These are phyloP conservation scores for Lasioglossum malachurum DNA, from an alignment of 2,888 invertebrate species.

Conservation along the genomic window DNA sequence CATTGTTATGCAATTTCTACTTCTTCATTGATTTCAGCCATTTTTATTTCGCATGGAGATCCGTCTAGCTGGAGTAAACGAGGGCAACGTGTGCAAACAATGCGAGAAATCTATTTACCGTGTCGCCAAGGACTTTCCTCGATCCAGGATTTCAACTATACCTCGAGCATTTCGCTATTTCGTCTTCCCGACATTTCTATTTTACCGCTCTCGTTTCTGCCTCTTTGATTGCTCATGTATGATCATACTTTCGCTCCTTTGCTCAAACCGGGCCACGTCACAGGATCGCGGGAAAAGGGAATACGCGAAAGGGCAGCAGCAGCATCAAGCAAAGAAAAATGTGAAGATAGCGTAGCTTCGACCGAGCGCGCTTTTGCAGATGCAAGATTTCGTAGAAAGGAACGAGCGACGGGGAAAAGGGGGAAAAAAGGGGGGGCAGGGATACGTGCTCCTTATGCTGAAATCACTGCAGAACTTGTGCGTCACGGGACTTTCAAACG, in stretches of 20 bases:
- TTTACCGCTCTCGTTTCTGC: conserved; percentile 50
- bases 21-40: background rate
- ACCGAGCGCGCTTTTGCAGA: conserved; percentile 20
- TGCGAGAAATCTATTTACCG: background rate
- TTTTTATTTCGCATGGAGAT: background rate
- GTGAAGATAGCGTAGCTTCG: conserved; percentile 58
- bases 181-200: conserved; percentile 56
- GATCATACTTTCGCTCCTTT: conserved; percentile 58
- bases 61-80: background rate
- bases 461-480: conserved; percentile 29
- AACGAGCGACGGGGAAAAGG: background rate
- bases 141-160: background rate
- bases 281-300: conserved; percentile 32
- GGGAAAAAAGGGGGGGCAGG: conserved; percentile 24
- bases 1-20: too few relatives aligned
- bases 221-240: conserved; percentile 71
- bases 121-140: background rate
- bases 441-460: conserved; percentile 49
- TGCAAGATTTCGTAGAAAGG: conserved; percentile 36
- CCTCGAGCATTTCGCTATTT: conserved; percentile 29
- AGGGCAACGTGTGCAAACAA: background rate
- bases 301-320: conserved; percentile 46
- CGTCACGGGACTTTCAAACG: conserved; percentile 26
- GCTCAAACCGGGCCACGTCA: conserved; percentile 29
- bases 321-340: conserved; percentile 61